Evolutionary conservation across 2,797 vertebrate species (phyloP), one percentile per base, ranked within the genome.

Genomic region (Pampus argenteus): DNA sequence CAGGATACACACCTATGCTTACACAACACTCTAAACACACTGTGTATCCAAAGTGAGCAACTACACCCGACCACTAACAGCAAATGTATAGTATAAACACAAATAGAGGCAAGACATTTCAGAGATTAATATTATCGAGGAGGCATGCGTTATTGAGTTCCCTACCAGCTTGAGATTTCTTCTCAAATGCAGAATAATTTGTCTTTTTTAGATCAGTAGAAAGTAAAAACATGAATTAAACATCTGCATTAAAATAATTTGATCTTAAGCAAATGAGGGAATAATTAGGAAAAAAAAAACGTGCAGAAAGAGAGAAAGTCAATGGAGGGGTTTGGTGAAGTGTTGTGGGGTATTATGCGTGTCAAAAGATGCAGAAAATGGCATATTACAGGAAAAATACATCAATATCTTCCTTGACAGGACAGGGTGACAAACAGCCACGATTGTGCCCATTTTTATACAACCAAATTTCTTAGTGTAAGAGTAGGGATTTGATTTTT

Each of bases 121-220:
- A 51, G 55, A 68, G 13, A 10, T 11, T 11, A 14, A 54, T 48
- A 52, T 22, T 6, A 36, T 42, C 45, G 18, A 44, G 59, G 60
- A 77, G 29, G 69, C 80, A 86, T 83, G 85, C 90, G 71, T 5
- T 29, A 13, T 58, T 3, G 56, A 55, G 25, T 2, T 70, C 52
- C 4, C 17, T 26, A 57, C 74, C 81, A 74, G 74, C 74, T 77
- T 72, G 77, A 76, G 83, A 77, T 52, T 63, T 40, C 25, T 40
- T 44, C 6, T 44, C 29, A 17, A 8, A 23, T 40, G 22, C 36
- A n/a, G 18, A 8, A 14, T 10, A 14, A 48, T 20, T 3, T 25
- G 6, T 20, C 18, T 42, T 17, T 50, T 49, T n/a, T 11, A 11
- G 17, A 17, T 18, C 40, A 15, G 22, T 54, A 14, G 9, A 28